phyloP scores from a whole-genome alignment of 1,140 invertebrate species.

The Listronotus bonariensis region DNA sequence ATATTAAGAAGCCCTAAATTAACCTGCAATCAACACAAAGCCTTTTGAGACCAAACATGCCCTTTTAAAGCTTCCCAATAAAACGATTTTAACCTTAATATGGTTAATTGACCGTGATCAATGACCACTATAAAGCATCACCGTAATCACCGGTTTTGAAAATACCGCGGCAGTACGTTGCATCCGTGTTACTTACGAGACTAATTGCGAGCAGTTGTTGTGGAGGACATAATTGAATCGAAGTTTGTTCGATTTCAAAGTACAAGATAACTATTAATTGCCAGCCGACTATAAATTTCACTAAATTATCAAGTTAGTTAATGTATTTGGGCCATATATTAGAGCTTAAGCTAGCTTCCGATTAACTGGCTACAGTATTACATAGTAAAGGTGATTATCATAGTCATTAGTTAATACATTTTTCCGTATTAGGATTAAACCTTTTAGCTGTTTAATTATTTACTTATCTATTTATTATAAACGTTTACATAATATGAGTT shows the following conservation, averaged over 20 bases:
- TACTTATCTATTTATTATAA: too few species aligned
- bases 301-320: constrained; percentile 26
- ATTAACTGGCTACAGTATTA: constrained; percentile 16
- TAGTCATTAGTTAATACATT: too few species aligned
- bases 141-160: constrained; percentile 22
- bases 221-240: constrained; percentile 29
- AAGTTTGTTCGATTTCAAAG: constrained; percentile 35
- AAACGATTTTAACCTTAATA: constrained; percentile 15
- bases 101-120: constrained; percentile 28
- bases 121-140: constrained; percentile 24
- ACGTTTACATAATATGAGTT: too few species aligned
- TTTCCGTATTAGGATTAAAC: too few species aligned
- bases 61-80: background rate
- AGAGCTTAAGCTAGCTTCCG: constrained; percentile 17
- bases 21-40: background rate
- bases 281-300: constrained; percentile 32
- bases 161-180: background rate
- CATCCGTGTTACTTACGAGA: constrained; percentile 31
- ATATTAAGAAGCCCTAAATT: too few species aligned
- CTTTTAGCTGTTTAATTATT: too few species aligned
- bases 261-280: constrained; percentile 39
- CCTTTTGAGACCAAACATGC: background rate
- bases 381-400: too few species aligned
- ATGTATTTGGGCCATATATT: constrained; percentile 23
- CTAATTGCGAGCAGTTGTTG: constrained; percentile 36